Conservation (phyloP, 2,888 invertebrate species). For the Dioctria rufipes region DNA sequence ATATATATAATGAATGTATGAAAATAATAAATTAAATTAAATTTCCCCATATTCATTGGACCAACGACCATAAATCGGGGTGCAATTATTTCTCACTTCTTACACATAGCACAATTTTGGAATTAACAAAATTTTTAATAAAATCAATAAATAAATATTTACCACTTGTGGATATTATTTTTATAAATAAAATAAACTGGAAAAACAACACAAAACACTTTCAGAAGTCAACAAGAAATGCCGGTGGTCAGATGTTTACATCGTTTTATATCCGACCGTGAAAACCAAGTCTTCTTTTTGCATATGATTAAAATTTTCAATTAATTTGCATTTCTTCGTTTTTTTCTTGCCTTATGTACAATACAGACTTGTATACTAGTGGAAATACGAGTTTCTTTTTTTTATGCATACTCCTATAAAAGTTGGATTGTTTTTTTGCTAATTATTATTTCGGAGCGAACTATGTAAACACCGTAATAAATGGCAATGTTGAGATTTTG, state of each 20-base stretch:
- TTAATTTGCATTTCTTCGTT: conserved; percentile 11
- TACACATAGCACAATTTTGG: not conserved
- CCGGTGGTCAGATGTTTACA: conserved; percentile 16
- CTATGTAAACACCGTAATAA: no score
- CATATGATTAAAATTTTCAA: conserved; percentile 28
- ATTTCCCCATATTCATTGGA: not conserved
- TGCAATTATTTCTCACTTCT: not conserved
- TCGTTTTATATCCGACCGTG: conserved; percentile 37
- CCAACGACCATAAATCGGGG: not conserved
- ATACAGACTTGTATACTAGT: not conserved
- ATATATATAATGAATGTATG: not conserved
- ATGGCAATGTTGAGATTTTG: no score
- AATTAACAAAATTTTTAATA: not conserved
- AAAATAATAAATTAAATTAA: not conserved
- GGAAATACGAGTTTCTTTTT: conserved; percentile 44
- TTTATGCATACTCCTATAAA: not conserved
- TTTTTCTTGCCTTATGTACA: conserved; percentile 15
- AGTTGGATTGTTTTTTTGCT: no score
- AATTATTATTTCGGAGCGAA: no score
- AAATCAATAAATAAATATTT: not conserved
- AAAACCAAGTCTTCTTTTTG: conserved; percentile 15
- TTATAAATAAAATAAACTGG: not conserved
- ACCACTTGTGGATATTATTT: not conserved
- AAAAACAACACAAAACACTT: conserved; percentile 8
- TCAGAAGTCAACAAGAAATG: conserved; percentile 2